Percentiles rank a stretch among this genome's conserved stretches.
phyloP scores from a whole-genome alignment of 1,140 invertebrate species.

The Babylonia areolata region DNA sequence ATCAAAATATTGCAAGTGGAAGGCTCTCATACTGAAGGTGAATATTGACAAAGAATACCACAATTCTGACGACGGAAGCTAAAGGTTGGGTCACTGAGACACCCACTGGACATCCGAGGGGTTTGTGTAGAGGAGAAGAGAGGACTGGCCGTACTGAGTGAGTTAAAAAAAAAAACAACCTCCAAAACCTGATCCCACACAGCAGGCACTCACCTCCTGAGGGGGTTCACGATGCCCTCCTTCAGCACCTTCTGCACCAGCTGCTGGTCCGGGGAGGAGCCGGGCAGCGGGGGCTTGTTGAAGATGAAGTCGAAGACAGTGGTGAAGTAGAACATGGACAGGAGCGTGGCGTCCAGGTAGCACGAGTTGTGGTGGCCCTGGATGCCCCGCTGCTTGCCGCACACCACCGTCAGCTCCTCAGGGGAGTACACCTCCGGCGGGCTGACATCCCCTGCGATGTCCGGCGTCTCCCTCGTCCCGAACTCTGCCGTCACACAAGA shows the following conservation, averaged over 20 bases:
- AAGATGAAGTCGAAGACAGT: constrained; percentile 93
- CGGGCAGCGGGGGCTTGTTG: constrained; percentile 83
- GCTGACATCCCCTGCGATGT: constrained; percentile 86
- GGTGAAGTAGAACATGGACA: constrained; percentile 97
- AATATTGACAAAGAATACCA: no score
- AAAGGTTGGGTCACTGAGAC: no score
- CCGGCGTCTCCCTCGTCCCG: constrained; percentile 84
- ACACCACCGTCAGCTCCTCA: constrained; percentile 51
- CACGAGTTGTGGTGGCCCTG: constrained; percentile 99
- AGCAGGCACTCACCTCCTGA: constrained; percentile 81
- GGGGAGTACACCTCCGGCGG: constrained; percentile 78
- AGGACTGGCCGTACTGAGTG: no score
- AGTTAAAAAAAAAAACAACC: constrained; percentile 18
- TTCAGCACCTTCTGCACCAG: constrained; percentile 91
- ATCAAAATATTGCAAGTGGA: no score
- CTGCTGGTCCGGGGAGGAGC: constrained; percentile 90
- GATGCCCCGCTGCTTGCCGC: constrained; percentile 83
- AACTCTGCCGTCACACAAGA: constrained; percentile 71
- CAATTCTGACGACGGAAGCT: no score
- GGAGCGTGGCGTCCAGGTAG: constrained; percentile 96
- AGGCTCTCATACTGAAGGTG: no score
- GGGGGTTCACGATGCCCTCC: constrained; percentile 97
- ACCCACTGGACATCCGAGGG: no score
- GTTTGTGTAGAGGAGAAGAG: no score
- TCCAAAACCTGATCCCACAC: no score